phyloP scores from a whole-genome alignment of 2,797 vertebrate genomes.

The Natrix natrix region DNA sequence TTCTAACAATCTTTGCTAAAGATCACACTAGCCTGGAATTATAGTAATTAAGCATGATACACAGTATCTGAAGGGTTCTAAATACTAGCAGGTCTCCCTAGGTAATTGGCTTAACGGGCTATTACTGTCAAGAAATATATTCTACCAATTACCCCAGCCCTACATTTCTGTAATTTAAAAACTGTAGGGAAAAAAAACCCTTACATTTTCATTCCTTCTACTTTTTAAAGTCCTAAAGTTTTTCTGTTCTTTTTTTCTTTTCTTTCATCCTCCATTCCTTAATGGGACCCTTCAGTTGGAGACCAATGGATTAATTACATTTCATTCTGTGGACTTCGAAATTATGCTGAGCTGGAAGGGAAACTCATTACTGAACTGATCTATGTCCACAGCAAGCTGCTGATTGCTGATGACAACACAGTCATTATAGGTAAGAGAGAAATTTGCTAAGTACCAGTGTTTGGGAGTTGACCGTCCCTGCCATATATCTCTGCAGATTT shows the following conservation, averaged over 20 bases:
- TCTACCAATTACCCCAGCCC: background rate
- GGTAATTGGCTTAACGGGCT: background rate
- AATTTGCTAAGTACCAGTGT: background rate
- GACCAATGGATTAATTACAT: constrained; percentile 96
- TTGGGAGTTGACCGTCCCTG: background rate
- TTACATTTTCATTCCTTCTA: background rate
- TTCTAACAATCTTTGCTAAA: background rate
- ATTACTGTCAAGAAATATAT: background rate
- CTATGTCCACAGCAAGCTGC: constrained; percentile 97
- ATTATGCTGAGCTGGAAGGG: constrained; percentile 87
- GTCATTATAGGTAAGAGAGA: constrained; percentile 90
- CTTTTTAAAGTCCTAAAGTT: background rate
- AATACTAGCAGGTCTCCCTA: background rate
- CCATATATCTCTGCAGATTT: background rate
- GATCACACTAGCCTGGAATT: background rate
- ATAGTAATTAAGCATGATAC: background rate
- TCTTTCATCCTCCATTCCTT: background rate
- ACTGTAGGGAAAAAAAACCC: background rate
- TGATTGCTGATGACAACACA: constrained; percentile 92
- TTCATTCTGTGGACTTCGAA: constrained; percentile 89
- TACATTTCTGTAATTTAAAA: background rate
- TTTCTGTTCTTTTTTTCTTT: background rate
- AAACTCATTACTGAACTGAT: constrained; percentile 91
- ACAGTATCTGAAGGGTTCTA: background rate
- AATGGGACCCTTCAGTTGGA: constrained; percentile 78